Conservation (phyloP, 2,797 vertebrate species). For the Todus mexicanus region DNA sequence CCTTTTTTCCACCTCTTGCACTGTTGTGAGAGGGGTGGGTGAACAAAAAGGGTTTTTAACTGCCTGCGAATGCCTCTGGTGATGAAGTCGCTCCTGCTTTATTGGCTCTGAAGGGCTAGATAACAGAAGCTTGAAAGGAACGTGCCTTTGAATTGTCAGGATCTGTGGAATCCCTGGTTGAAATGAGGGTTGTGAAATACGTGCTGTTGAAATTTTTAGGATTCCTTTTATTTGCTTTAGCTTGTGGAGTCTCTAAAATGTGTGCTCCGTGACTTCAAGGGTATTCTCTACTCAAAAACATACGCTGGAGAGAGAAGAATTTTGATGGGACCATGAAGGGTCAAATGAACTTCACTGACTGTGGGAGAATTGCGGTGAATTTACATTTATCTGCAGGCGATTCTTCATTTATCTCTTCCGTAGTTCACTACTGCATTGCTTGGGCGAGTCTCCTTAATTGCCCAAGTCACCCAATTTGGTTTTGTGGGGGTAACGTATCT, state of each 20-base stretch:
- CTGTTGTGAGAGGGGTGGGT: neutral
- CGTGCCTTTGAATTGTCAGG: constrained; percentile 3
- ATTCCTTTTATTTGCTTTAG: neutral
- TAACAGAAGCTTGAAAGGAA: neutral
- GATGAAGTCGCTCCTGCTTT: neutral
- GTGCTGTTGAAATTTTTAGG: neutral
- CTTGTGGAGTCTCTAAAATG: neutral
- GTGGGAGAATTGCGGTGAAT: neutral
- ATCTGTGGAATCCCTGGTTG: neutral
- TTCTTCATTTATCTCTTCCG: neutral
- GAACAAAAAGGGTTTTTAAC: neutral
- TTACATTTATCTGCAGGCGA: neutral
- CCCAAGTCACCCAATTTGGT: neutral
- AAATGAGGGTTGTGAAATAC: constrained; percentile 6
- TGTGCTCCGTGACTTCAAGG: neutral
- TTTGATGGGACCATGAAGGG: neutral
- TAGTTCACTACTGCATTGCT: accelerated
- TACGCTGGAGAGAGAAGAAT: neutral
- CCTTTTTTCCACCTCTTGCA: neutral
- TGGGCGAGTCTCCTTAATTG: neutral
- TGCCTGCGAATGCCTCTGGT: neutral
- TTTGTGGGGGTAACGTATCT: neutral
- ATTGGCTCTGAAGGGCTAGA: constrained; percentile 3
- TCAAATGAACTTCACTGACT: neutral
- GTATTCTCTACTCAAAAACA: too few species aligned